A percentile compares a stretch with the other conserved stretches of the same genome.
Evolutionary conservation across 2,888 invertebrate genomes (phyloP).

Genomic region (Brachyopa scutellaris): DNA sequence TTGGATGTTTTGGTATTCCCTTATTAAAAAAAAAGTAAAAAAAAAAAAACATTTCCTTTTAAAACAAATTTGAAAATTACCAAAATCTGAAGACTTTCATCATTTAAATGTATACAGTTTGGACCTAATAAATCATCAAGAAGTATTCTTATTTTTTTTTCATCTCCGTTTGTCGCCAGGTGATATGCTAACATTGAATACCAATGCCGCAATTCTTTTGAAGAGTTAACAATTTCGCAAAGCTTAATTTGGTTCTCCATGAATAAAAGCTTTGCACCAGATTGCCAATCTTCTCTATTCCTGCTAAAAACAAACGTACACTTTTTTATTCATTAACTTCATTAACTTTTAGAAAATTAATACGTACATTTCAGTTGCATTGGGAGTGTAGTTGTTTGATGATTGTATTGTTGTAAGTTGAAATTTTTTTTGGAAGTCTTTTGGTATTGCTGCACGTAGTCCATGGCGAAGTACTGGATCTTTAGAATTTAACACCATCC

Average conservation of each 20-base stretch:
- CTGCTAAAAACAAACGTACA: too few species aligned
- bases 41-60: too few species aligned
- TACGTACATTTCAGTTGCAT: slow-evolving; percentile 74
- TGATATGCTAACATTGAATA: slow-evolving; percentile 80
- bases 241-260: slow-evolving; percentile 82
- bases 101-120: slow-evolving; percentile 82
- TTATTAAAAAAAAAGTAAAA: slow-evolving; percentile 63
- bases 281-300: slow-evolving; percentile 80
- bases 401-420: slow-evolving; percentile 80
- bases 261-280: slow-evolving; percentile 79
- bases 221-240: slow-evolving; percentile 79
- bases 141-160: slow-evolving; percentile 79
- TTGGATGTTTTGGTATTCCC: slow-evolving; percentile 87
- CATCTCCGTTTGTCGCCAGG: slow-evolving; percentile 78
- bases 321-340: too few species aligned
- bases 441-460: slow-evolving; percentile 81
- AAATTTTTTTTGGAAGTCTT: slow-evolving; percentile 79
- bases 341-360: slow-evolving; percentile 65
- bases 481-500: slow-evolving; percentile 84
- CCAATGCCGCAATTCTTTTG: slow-evolving; percentile 81
- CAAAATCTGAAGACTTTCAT: slow-evolving; percentile 82
- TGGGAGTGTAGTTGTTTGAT: slow-evolving; percentile 76
- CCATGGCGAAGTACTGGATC: slow-evolving; percentile 83
- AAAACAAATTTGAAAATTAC: slow-evolving; percentile 82
- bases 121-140: slow-evolving; percentile 79